A percentile compares a stretch with the other conserved stretches of the same genome.
phyloP scores from a whole-genome alignment of 2,113 vertebrate species.

The Brachyistius frenatus region DNA sequence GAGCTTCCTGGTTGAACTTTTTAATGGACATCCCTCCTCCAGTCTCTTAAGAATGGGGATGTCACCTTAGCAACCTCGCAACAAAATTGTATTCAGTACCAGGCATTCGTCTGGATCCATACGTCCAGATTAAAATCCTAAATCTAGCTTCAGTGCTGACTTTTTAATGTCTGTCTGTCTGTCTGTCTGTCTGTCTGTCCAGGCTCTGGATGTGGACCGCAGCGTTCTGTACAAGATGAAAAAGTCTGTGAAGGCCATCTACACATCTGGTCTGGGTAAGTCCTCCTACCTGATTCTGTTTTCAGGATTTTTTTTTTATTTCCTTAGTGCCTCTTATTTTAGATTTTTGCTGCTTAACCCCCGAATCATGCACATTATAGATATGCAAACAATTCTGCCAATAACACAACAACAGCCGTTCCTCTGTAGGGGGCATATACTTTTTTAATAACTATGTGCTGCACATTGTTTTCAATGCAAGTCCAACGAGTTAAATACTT shows the following conservation, averaged over 20 bases:
- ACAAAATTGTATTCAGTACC: background rate
- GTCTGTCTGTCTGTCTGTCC: constrained; percentile 37
- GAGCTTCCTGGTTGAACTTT: too few species aligned
- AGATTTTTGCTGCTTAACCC: too few species aligned
- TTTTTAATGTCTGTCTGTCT: constrained; percentile 8
- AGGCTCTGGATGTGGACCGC: constrained; percentile 98
- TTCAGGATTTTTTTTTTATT: background rate
- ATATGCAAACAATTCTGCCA: too few species aligned
- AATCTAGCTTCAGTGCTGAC: background rate
- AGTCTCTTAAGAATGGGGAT: background rate
- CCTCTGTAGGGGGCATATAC: background rate
- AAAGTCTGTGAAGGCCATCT: constrained; percentile 99
- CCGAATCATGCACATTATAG: too few species aligned
- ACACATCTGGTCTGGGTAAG: constrained; percentile 96
- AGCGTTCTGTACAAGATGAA: constrained; percentile 99
- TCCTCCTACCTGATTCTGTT: constrained; percentile 36
- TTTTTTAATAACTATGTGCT: background rate
- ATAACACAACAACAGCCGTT: background rate
- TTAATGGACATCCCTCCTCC: too few species aligned
- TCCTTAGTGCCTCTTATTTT: background rate
- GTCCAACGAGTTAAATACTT: background rate
- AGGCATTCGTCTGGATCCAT: background rate
- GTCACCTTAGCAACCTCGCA: background rate
- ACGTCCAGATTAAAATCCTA: background rate
- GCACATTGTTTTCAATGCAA: background rate